Evolutionary conservation across 2,113 vertebrate species (phyloP), one percentile per base, ranked within the genome.

Genomic region (Lophius piscatorius): DNA sequence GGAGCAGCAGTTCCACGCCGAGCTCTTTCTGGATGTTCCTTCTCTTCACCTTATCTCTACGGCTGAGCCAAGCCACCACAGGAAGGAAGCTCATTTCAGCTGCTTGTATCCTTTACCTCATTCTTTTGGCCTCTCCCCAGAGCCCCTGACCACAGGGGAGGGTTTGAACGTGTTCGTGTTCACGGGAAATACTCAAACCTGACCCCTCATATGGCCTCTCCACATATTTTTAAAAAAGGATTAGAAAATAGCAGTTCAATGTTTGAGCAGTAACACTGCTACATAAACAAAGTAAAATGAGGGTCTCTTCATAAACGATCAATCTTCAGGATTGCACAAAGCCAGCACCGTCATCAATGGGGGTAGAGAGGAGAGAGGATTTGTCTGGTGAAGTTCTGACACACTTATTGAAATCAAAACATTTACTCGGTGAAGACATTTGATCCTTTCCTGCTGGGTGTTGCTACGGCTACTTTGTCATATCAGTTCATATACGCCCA

Each of bases 391-490:
- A 52, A 44, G 48, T 56, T 4, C 28, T 9, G 2, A 39, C 14
- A 48, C 40, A 31, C 24, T 31, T 39, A 31, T 31, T 35, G 40
- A 60, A 18, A 56, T 55, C 48, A 75, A 26, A 69, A 38, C 24
- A 50, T 38, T 6, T 40, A 17, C 34, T 28, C n/a, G 28, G 74
- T 76, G 80, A 76, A 77, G 80, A 89, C 61, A 63, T 51, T 83
- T 69, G 69, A 82, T 58, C 46, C 38, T 45, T 42, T 68, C 34
- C 23, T 17, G 22, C 58, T 31, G 13, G 34, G 57, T 4, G 50
- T 79, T 84, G 70, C 81, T 51, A 81, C 71, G 74, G 76, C 17
- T 68, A 80, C 78, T 77, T 70, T 75, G 57, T 78, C 57, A 67
- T 76, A 78, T 28, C 52, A 63, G 42, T 54, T 78, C 57, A 67